Percentiles rank a stretch among this genome's conserved stretches.
These are phyloP conservation scores for Sitophilus oryzae DNA, from an alignment of 1,140 invertebrate species.

Conservation along the genomic window DNA sequence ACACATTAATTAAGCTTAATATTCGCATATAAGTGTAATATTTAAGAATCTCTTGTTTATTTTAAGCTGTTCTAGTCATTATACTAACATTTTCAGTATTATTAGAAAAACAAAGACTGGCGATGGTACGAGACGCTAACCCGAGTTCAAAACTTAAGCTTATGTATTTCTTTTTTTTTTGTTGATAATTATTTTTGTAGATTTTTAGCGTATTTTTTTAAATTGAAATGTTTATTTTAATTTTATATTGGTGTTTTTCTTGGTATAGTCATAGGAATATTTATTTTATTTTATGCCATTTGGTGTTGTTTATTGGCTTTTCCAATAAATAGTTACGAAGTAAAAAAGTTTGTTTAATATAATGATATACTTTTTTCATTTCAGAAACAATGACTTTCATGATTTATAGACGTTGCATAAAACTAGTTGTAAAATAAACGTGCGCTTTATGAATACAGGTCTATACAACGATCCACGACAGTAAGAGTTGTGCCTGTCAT, in stretches of 20 bases:
- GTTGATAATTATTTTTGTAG: background rate
- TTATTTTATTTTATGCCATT: background rate
- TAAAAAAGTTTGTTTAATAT: no score
- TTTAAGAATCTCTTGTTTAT: background rate
- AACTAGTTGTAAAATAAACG: no score
- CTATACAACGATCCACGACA: no score
- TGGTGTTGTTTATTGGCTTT: slow-evolving; percentile 1
- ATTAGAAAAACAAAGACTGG: slow-evolving; percentile 31
- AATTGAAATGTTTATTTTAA: background rate
- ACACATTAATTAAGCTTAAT: background rate
- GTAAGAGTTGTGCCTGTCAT: no score
- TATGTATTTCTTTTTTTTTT: slow-evolving; percentile 1
- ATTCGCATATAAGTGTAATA: background rate
- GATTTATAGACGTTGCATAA: no score
- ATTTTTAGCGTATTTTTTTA: background rate
- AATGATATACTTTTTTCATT: no score
- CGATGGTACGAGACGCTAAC: background rate
- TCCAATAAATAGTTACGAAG: no score
- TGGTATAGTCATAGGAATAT: no score
- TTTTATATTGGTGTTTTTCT: no score
- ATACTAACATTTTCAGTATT: slow-evolving; percentile 29
- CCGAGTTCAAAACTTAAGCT: background rate
- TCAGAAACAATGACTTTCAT: no score
- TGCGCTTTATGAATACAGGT: no score
- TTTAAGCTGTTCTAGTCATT: slow-evolving; percentile 30